These are phyloP conservation scores for Sciurus niger DNA, from an alignment of 2,113 vertebrate species.

Conservation along the genomic window DNA sequence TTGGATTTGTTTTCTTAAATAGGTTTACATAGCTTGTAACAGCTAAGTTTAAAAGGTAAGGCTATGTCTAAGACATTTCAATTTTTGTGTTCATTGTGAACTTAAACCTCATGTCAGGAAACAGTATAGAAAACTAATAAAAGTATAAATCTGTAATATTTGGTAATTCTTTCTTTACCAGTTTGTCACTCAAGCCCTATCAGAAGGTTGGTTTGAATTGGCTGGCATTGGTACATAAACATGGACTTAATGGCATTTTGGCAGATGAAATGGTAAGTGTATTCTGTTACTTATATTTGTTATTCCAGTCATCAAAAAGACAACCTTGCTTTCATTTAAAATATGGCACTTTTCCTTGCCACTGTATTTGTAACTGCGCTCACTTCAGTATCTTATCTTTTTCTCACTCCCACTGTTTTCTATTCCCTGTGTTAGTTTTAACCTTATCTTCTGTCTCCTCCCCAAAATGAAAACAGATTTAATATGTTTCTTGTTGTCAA, in stretches of 20 bases:
- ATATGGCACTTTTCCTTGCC: neutral
- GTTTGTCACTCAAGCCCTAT: conserved; percentile 95
- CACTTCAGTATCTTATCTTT: neutral
- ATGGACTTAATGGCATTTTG: conserved; percentile 96
- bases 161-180: conserved; percentile 84
- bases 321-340: neutral
- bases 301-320: neutral
- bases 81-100: conserved; percentile 47
- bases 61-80: neutral
- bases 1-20: conserved; percentile 65
- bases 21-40: conserved; percentile 4
- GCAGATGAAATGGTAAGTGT: conserved; percentile 98
- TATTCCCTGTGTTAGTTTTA: neutral
- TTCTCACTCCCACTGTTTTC: neutral
- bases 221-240: conserved; percentile 95
- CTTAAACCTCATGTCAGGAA: conserved; percentile 18
- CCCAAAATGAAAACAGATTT: neutral
- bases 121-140: neutral
- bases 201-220: conserved; percentile 98
- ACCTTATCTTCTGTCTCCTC: neutral
- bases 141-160: conserved; percentile 61
- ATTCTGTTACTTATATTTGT: conserved; percentile 14
- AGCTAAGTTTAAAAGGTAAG: conserved; percentile 68
- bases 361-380: neutral
- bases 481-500: conserved; percentile 30